Evolutionary conservation across 2,797 vertebrate genomes (phyloP).

Genomic region (Allenopithecus nigroviridis): DNA sequence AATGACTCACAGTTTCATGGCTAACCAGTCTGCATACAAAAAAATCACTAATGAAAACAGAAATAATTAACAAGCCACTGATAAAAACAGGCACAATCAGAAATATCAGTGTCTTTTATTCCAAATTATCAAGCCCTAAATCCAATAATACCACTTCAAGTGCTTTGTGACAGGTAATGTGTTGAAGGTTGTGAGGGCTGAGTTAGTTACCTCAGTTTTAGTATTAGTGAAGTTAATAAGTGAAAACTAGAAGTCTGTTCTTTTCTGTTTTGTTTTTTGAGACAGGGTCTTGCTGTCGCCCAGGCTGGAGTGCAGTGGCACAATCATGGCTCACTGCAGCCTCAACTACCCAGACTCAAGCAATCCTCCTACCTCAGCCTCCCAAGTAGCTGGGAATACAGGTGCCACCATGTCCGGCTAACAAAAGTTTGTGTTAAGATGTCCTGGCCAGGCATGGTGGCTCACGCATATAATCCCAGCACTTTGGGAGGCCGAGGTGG

Average conservation of each 20-base stretch:
- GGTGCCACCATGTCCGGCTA: background rate
- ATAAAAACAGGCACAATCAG: constrained; percentile 23
- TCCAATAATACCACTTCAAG: background rate
- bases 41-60: constrained; percentile 17
- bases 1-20: background rate
- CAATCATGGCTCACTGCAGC: background rate
- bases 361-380: background rate
- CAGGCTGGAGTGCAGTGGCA: background rate
- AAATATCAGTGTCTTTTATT: background rate
- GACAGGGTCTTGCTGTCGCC: background rate
- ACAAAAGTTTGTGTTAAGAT: no score
- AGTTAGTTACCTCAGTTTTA: background rate
- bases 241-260: background rate
- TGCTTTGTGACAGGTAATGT: background rate
- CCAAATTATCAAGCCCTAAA: background rate
- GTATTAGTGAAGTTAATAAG: background rate
- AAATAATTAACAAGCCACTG: background rate
- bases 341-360: background rate
- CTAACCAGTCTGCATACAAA: background rate
- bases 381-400: background rate
- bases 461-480: no score
- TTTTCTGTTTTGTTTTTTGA: background rate
- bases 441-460: no score
- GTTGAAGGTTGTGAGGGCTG: background rate
- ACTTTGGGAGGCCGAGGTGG: no score